Evolutionary conservation across 2,888 invertebrate genomes (phyloP).

Genomic region (Patella ulyssiponensis): DNA sequence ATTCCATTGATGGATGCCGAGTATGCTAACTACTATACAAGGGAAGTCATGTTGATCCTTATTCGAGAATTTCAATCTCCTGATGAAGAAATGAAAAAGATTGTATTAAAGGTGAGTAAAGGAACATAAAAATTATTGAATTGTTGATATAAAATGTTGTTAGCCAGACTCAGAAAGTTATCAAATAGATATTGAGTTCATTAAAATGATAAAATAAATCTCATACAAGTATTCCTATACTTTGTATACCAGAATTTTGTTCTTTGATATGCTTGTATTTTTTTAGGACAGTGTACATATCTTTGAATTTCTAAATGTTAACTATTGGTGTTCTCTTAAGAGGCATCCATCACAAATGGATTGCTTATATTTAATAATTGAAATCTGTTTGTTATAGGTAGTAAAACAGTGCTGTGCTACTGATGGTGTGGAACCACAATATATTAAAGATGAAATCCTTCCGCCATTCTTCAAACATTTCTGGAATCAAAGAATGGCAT

Average conservation of each 20-base stretch:
- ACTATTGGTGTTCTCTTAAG: too few relatives aligned
- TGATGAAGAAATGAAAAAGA: conserved; percentile 99
- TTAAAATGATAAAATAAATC: too few relatives aligned
- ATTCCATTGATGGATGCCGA: conserved; percentile 99
- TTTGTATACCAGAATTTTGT: too few relatives aligned
- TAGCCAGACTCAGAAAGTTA: too few relatives aligned
- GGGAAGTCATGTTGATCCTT: conserved; percentile 98
- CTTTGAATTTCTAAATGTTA: too few relatives aligned
- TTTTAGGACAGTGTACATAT: too few relatives aligned
- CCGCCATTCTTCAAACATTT: conserved; percentile 99
- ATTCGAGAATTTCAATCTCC: conserved; percentile 99
- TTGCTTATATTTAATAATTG: background rate
- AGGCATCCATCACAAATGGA: background rate
- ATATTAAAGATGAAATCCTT: conserved; percentile 98
- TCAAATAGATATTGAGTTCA: too few relatives aligned
- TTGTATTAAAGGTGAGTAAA: conserved; percentile 89
- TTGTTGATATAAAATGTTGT: too few relatives aligned
- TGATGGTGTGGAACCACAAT: conserved; percentile 99
- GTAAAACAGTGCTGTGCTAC: conserved; percentile 99
- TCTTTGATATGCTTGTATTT: too few relatives aligned
- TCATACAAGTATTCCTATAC: too few relatives aligned
- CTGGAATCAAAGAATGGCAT: conserved; percentile 99
- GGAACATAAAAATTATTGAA: background rate
- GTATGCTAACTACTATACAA: conserved; percentile 99
- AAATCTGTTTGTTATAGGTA: conserved; percentile 76